Evolutionary conservation across 2,888 invertebrate genomes (phyloP).

Genomic region (Pasiphila rectangulata): DNA sequence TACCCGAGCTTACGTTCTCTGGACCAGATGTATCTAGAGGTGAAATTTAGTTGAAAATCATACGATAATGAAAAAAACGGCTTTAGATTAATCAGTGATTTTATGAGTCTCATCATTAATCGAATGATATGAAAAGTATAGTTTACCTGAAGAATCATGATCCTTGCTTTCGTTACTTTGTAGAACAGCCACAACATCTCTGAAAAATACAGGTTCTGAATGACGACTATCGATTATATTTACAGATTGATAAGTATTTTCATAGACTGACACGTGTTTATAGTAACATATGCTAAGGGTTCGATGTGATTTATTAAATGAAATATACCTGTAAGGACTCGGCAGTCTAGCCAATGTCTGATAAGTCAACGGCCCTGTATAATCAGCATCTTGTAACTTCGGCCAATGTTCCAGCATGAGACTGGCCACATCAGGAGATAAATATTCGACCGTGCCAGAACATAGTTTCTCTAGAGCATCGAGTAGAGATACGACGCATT

Average conservation of each 20-base stretch:
- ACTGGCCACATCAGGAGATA: constrained; percentile 51
- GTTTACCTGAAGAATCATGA: constrained; percentile 74
- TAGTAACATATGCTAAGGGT: no score
- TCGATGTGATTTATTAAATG: no score
- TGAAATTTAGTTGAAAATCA: no score
- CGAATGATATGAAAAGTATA: no score
- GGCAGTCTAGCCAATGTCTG: constrained; percentile 91
- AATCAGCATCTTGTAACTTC: constrained; percentile 87
- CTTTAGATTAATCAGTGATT: no score
- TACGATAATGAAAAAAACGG: no score
- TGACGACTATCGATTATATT: no score
- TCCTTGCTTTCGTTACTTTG: constrained; percentile 84
- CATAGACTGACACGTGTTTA: no score
- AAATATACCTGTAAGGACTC: constrained; percentile 89
- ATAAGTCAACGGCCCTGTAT: constrained; percentile 91
- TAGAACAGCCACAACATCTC: constrained; percentile 86
- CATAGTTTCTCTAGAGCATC: constrained; percentile 91
- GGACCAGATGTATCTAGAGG: constrained; percentile 85
- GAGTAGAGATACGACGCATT: constrained; percentile 90
- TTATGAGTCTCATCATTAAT: no score
- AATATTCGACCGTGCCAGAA: constrained; percentile 82
- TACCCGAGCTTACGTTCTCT: constrained; percentile 80
- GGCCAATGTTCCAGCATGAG: constrained; percentile 85
- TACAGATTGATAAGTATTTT: no score
- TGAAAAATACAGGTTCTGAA: no score